Percentiles rank a stretch among this genome's conserved stretches.
Conservation (phyloP, 2,797 vertebrate genomes). For the Pangasius djambal region DNA sequence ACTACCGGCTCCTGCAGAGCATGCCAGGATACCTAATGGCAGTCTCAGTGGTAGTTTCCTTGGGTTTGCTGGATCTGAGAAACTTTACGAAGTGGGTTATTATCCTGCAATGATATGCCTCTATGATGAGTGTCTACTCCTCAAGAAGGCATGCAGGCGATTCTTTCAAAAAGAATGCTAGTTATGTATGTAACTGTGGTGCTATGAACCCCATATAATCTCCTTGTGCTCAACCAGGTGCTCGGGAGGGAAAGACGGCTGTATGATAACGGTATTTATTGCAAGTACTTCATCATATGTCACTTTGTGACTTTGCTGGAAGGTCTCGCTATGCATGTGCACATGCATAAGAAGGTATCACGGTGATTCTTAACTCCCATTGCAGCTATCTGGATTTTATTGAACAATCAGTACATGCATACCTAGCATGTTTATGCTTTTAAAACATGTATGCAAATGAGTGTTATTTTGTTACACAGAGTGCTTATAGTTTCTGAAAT, state of each 20-base stretch:
- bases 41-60: not conserved
- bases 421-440: not conserved
- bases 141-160: not conserved
- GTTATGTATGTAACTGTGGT: not conserved
- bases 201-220: not conserved
- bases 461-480: not conserved
- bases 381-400: not conserved
- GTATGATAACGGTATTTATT: not conserved
- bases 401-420: not conserved
- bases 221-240: not conserved
- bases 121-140: not conserved
- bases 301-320: not conserved
- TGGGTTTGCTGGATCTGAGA: not conserved
- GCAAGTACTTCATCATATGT: not conserved
- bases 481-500: not conserved
- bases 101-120: not conserved
- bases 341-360: not conserved
- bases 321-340: not conserved
- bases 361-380: not conserved
- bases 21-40: not conserved
- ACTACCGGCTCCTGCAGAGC: not conserved
- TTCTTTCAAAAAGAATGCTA: not conserved
- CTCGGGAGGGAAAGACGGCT: not conserved
- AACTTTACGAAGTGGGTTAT: not conserved
- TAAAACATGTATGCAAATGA: not conserved